phyloP scores from a whole-genome alignment of 1,140 invertebrate genomes.

The Plutomurus gul region DNA sequence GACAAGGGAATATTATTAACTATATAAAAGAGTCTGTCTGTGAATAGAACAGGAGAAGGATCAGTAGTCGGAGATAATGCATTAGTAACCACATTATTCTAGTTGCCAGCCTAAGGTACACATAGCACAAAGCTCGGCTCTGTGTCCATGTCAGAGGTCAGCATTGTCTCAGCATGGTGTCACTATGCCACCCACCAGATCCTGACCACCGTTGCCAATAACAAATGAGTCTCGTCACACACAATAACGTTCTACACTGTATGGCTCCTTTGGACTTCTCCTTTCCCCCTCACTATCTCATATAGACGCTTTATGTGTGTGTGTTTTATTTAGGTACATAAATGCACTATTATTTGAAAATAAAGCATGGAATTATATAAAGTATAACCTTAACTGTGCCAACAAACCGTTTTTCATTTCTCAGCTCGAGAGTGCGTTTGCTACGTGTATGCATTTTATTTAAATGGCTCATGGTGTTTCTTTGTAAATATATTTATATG shows the following conservation, averaged over 20 bases:
- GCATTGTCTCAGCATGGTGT: constrained; percentile 50
- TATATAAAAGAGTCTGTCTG: neutral
- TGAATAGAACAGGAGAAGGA: neutral
- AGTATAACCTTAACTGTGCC: no score
- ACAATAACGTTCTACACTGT: constrained; percentile 48
- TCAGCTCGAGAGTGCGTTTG: no score
- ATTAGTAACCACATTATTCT: constrained; percentile 22
- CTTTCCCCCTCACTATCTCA: neutral
- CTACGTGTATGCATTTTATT: no score
- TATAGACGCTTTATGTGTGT: no score
- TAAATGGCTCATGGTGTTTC: no score
- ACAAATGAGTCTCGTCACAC: constrained; percentile 54
- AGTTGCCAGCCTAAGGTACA: neutral
- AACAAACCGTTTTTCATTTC: no score
- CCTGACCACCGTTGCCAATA: constrained; percentile 49
- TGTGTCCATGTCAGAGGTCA: constrained; percentile 49
- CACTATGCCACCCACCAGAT: constrained; percentile 53
- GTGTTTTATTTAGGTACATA: no score
- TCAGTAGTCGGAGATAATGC: constrained; percentile 23
- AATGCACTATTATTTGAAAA: no score
- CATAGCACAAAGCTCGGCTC: neutral
- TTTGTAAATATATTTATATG: no score
- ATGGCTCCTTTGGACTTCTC: neutral
- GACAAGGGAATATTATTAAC: neutral
- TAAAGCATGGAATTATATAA: no score